phyloP scores from a whole-genome alignment of 1,140 invertebrate genomes.

The Chymomyza costata region DNA sequence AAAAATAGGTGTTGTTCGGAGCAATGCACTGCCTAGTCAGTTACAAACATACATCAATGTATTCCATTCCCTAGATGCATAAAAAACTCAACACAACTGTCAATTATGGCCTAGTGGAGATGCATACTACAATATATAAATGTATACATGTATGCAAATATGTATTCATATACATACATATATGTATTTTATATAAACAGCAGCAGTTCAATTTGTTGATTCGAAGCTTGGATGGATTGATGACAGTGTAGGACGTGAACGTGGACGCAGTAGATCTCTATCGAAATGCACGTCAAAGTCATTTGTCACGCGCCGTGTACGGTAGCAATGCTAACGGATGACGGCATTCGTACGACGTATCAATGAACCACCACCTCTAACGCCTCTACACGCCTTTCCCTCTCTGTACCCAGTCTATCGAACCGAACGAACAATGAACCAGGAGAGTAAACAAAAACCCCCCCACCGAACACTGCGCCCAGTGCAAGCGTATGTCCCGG shows the following conservation, averaged over 20 bases:
- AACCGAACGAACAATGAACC: constrained; percentile 63
- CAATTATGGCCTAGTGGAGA: constrained; percentile 59
- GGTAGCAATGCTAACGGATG: constrained; percentile 15
- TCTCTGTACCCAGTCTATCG: no score
- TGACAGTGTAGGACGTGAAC: constrained; percentile 47
- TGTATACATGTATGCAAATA: no score
- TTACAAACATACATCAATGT: constrained; percentile 40
- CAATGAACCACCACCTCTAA: constrained; percentile 37
- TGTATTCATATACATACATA: constrained; percentile 34
- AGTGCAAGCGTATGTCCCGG: no score
- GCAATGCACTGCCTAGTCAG: constrained; percentile 48
- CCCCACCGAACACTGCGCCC: no score
- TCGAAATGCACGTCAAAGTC: constrained; percentile 67
- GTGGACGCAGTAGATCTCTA: constrained; percentile 33
- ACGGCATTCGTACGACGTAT: constrained; percentile 38
- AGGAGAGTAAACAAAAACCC: constrained; percentile 48
- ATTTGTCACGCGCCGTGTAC: constrained; percentile 66
- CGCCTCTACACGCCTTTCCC: no score
- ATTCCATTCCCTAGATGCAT: no score
- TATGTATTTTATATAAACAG: constrained; percentile 51
- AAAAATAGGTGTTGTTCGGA: constrained; percentile 56
- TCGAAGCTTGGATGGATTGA: constrained; percentile 48
- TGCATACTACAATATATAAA: no score
- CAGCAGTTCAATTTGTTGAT: constrained; percentile 66
- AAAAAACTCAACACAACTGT: constrained; percentile 67